phyloP scores from a whole-genome alignment of 2,113 vertebrate species.

The Brachirus orientalis region DNA sequence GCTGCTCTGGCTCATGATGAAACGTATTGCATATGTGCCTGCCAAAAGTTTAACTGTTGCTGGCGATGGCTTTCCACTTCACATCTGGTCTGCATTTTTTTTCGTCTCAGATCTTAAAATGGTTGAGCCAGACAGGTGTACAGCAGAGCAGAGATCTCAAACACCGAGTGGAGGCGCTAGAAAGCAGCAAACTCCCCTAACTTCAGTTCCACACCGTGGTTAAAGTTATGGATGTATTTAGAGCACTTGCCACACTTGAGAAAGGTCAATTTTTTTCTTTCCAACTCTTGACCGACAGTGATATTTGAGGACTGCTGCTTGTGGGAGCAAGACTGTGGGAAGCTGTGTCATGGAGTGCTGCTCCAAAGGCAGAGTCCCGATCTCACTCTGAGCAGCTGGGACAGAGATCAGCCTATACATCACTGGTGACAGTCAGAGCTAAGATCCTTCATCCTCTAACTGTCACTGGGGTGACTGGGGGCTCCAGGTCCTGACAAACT shows the following conservation, averaged over 20 bases:
- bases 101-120: slow-evolving; percentile 67
- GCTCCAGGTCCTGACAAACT: slow-evolving; percentile 72
- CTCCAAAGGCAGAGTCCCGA: slow-evolving; percentile 64
- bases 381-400: slow-evolving; percentile 62
- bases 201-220: slow-evolving; percentile 13
- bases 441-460: slow-evolving; percentile 69
- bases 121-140: slow-evolving; percentile 72
- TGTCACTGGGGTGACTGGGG: slow-evolving; percentile 64
- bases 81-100: slow-evolving; percentile 69
- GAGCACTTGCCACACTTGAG: slow-evolving; percentile 17
- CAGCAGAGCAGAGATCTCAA: slow-evolving; percentile 26
- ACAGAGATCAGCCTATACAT: slow-evolving; percentile 73
- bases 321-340: slow-evolving; percentile 19
- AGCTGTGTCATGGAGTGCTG: slow-evolving; percentile 47
- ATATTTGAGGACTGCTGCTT: slow-evolving; percentile 43
- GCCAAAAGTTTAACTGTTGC: slow-evolving; percentile 74
- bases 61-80: slow-evolving; percentile 58
- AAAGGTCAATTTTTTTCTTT: slow-evolving; percentile 1
- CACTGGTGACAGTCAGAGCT: slow-evolving; percentile 72
- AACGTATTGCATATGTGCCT: slow-evolving; percentile 73
- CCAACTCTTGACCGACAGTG: slow-evolving; percentile 34
- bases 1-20: slow-evolving; percentile 75
- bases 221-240: slow-evolving; percentile 22
- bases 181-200: slow-evolving; percentile 45
- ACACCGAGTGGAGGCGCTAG: slow-evolving; percentile 66